These are phyloP conservation scores for Macropis europaea DNA, from an alignment of 2,888 invertebrate species.

Conservation along the genomic window DNA sequence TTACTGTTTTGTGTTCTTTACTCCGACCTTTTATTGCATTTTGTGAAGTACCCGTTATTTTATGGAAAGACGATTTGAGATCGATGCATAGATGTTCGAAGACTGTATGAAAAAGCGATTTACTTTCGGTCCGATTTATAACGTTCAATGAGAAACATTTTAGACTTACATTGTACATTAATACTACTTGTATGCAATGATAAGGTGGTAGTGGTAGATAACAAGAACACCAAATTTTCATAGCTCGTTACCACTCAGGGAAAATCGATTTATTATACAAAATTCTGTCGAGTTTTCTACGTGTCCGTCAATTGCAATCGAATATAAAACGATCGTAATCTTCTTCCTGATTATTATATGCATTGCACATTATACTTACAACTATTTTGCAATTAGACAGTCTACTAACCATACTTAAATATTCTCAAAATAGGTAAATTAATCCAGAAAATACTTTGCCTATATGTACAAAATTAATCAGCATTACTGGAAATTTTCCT, in stretches of 20 bases:
- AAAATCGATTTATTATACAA: constrained; percentile 59
- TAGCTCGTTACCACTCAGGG: constrained; percentile 69
- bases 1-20: constrained; percentile 45
- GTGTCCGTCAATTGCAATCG: constrained; percentile 37
- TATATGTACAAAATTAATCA: too few species aligned
- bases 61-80: constrained; percentile 17
- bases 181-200: constrained; percentile 25
- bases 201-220: constrained; percentile 37
- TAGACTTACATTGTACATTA: constrained; percentile 44
- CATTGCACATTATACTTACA: too few species aligned
- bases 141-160: constrained; percentile 11
- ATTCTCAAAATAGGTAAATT: too few species aligned
- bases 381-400: too few species aligned
- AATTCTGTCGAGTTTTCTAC: constrained; percentile 53
- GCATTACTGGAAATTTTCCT: too few species aligned
- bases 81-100: constrained; percentile 13
- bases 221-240: constrained; percentile 56
- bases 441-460: too few species aligned
- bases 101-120: constrained; percentile 14
- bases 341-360: too few species aligned
- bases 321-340: constrained; percentile 12
- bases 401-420: too few species aligned
- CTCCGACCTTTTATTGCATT: too few species aligned
- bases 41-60: constrained; percentile 19
- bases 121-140: background rate